Conservation (phyloP, 2,888 invertebrate species). For the Agrochola lychnidis region DNA sequence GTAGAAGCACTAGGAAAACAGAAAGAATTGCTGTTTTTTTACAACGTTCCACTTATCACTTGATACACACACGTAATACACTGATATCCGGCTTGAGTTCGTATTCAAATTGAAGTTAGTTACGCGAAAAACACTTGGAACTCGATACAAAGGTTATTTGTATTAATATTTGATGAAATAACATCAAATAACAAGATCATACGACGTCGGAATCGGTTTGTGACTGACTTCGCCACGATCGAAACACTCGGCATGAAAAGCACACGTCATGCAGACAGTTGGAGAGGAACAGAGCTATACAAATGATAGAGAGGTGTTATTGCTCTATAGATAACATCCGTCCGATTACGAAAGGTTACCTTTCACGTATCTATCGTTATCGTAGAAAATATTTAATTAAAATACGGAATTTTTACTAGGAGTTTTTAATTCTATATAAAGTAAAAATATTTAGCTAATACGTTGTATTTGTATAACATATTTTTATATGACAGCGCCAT, state of each 20-base stretch:
- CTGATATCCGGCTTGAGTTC: slow-evolving; percentile 69
- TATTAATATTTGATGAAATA: slow-evolving; percentile 73
- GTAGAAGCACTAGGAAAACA: slow-evolving; percentile 80
- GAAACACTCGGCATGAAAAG: slow-evolving; percentile 68
- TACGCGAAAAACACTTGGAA: slow-evolving; percentile 62
- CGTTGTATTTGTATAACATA: background rate
- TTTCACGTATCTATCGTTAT: slow-evolving; percentile 29
- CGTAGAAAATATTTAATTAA: slow-evolving; percentile 16
- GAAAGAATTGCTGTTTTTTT: slow-evolving; percentile 71
- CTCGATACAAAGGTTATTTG: slow-evolving; percentile 68
- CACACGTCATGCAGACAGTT: slow-evolving; percentile 86
- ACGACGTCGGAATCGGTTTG: slow-evolving; percentile 79
- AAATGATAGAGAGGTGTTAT: slow-evolving; percentile 66
- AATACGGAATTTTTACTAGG: background rate
- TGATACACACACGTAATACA: slow-evolving; percentile 62
- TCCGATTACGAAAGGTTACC: slow-evolving; percentile 60
- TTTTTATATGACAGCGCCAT: slow-evolving; percentile 54
- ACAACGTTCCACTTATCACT: slow-evolving; percentile 65
- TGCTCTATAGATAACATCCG: slow-evolving; percentile 57
- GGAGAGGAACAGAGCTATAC: slow-evolving; percentile 74
- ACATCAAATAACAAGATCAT: slow-evolving; percentile 79
- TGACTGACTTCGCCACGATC: slow-evolving; percentile 85
- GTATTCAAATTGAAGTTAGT: slow-evolving; percentile 56
- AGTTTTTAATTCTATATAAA: background rate
- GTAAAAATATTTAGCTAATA: accelerated